Percentiles rank a stretch among this genome's conserved stretches.
These are phyloP conservation scores for Amblyraja radiata DNA, from an alignment of 2,797 vertebrate genomes.

Conservation along the genomic window DNA sequence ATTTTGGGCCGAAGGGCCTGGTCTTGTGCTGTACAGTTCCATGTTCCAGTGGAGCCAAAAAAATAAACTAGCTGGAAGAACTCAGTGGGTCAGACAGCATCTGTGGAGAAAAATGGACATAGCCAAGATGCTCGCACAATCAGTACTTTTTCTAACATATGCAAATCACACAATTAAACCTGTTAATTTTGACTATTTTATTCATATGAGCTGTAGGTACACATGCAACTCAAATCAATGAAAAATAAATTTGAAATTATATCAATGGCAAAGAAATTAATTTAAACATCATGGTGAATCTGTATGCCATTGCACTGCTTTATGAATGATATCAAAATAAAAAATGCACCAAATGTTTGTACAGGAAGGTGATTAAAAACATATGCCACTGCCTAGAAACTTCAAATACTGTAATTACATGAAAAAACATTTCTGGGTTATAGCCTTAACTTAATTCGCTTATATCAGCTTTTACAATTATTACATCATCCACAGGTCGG, in stretches of 20 bases:
- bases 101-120: not conserved
- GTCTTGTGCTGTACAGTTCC: no score
- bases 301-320: not conserved
- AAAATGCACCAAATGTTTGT: not conserved
- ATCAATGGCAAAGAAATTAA: not conserved
- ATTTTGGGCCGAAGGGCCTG: no score
- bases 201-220: not conserved
- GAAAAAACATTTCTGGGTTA: no score
- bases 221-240: not conserved
- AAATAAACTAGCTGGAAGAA: no score
- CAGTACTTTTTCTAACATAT: not conserved
- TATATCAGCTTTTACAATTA: conserved; percentile 23
- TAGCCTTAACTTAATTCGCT: not conserved
- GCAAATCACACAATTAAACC: not conserved
- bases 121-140: not conserved
- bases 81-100: no score
- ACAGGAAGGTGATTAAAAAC: not conserved
- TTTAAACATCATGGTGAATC: not conserved
- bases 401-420: not conserved
- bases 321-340: not conserved
- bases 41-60: no score
- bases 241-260: not conserved
- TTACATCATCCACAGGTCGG: conserved; percentile 33
- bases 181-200: not conserved
- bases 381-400: not conserved